phyloP scores from a whole-genome alignment of 1,140 invertebrate species.

The Vanessa tameamea region DNA sequence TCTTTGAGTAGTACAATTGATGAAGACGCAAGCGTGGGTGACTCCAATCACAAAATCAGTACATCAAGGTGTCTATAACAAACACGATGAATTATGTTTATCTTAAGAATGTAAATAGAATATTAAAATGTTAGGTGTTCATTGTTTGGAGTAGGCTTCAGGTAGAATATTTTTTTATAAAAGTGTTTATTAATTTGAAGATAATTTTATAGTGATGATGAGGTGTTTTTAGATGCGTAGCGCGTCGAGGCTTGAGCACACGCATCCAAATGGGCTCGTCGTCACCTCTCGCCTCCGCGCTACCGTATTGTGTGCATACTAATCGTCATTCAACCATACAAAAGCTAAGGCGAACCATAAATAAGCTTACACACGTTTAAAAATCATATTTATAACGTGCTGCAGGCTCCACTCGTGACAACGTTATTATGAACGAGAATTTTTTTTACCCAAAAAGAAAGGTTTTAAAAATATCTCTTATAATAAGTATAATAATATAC shows the following conservation, averaged over 20 bases:
- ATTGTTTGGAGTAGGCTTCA: slow-evolving; percentile 16
- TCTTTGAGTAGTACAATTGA: not conserved
- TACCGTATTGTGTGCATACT: slow-evolving; percentile 68
- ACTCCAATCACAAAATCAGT: slow-evolving; percentile 2
- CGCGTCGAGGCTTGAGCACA: slow-evolving; percentile 46
- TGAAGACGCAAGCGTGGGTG: slow-evolving; percentile 2
- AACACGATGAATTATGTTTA: slow-evolving; percentile 11
- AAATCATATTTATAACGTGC: slow-evolving; percentile 49
- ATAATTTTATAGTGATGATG: slow-evolving; percentile 54
- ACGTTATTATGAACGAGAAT: slow-evolving; percentile 13
- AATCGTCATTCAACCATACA: slow-evolving; percentile 44
- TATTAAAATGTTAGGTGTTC: slow-evolving; percentile 17
- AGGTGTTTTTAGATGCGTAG: slow-evolving; percentile 46
- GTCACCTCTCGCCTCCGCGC: slow-evolving; percentile 62
- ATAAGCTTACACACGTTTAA: slow-evolving; percentile 40
- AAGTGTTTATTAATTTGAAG: slow-evolving; percentile 59
- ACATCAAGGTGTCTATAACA: slow-evolving; percentile 4
- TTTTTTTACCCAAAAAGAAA: slow-evolving; percentile 1
- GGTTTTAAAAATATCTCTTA: too few species aligned
- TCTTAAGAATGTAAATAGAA: slow-evolving; percentile 16
- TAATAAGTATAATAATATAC: too few species aligned
- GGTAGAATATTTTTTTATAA: slow-evolving; percentile 42
- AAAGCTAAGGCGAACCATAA: slow-evolving; percentile 35
- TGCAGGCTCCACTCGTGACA: slow-evolving; percentile 15
- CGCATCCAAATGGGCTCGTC: slow-evolving; percentile 69